phyloP scores from a whole-genome alignment of 2,797 vertebrate genomes.

The Danio tinwini region DNA sequence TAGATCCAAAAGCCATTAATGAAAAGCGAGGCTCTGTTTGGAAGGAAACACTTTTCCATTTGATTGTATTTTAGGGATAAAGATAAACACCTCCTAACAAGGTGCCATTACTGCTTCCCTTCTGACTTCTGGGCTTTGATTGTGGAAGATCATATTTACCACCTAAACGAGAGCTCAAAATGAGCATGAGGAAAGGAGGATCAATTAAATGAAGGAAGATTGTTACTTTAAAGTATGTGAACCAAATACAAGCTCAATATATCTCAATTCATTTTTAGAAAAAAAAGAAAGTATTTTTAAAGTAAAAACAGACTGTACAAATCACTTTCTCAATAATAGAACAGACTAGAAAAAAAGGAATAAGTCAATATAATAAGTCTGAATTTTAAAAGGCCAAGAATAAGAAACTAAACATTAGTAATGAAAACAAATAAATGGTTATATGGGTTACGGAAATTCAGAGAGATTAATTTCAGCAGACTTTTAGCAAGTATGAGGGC shows the following conservation, averaged over 20 bases:
- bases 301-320: not conserved
- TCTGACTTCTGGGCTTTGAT: slow-evolving; percentile 61
- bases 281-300: not conserved
- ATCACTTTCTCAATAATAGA: not conserved
- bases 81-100: slow-evolving; percentile 82
- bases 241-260: not conserved
- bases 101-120: slow-evolving; percentile 78
- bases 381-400: slow-evolving; percentile 1
- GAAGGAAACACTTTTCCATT: slow-evolving; percentile 82
- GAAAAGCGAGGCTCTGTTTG: slow-evolving; percentile 62
- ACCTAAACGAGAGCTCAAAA: slow-evolving; percentile 17
- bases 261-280: not conserved
- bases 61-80: slow-evolving; percentile 82
- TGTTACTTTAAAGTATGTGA: not conserved
- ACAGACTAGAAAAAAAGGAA: not conserved
- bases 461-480: slow-evolving; percentile 17
- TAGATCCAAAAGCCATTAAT: slow-evolving; percentile 68
- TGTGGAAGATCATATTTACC: slow-evolving; percentile 51
- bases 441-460: slow-evolving; percentile 30
- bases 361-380: not conserved
- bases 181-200: slow-evolving; percentile 10
- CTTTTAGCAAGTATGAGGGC: slow-evolving; percentile 5
- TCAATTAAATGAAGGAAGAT: not conserved
- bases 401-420: slow-evolving; percentile 25
- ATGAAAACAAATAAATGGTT: slow-evolving; percentile 16